Base-by-base conservation (phyloP, 2,797 vertebrate species). In the Naso thynnoides region DNA sequence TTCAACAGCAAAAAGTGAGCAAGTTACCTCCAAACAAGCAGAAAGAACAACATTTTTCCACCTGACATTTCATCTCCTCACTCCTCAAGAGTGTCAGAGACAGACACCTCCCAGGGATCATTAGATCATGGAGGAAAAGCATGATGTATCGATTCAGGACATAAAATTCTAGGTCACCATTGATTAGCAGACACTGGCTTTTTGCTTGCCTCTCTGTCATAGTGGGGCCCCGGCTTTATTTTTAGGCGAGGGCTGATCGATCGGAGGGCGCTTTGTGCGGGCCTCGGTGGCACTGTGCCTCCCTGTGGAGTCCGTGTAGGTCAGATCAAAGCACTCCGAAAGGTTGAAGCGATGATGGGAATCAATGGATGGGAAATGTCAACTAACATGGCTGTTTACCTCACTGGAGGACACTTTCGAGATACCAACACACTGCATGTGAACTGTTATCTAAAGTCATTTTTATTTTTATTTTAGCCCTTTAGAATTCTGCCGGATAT, bases 341-440 rank as follows among this genome's bases (percentile, higher is more conserved):
- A 93, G 91, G 91, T 92, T 86, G 88, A 85, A 72, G 66, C 85
- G 67, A 86, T 91, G 88, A 91, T 90, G 83, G 88, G 80, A 90
- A 92, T 93, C 91, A 88, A 86, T 92, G 84, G 69, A 61, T 82
- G 79, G 77, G 87, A 92, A 93, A 93, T 91, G 91, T 93, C 91
- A 91, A 42, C 86, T 79, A 88, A 83, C 76, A 54, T 54, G 73
- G 56, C 79, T 86, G 81, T 84, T 91, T 88, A 78, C 79, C 45
- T 59, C 79, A 7, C 4, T 3, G 65, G 63, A 77, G 75, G 82
- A 77, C 47, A 62, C 77, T 70, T 62, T 78, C 49, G 58, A 65
- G 60, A 61, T 61, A 23, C 78, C 66, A 31, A 31, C 7, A 36
- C 33, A 36, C 33, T 68, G 70, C 64, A 56, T 53, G 70, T 77